phyloP scores from a whole-genome alignment of 2,888 invertebrate genomes.

The Eupithecia vulgata region DNA sequence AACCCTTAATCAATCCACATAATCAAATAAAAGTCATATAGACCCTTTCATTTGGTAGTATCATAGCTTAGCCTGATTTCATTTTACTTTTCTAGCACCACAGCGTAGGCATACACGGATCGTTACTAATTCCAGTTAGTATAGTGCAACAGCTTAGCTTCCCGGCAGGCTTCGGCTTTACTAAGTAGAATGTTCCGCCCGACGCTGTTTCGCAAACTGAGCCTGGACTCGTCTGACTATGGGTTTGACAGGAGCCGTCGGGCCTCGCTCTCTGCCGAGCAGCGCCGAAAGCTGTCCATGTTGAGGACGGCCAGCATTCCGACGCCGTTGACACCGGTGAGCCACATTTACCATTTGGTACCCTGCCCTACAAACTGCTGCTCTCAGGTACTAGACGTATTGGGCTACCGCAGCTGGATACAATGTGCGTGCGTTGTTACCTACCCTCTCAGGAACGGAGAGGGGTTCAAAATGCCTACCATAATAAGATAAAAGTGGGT shows the following conservation, averaged over 20 bases:
- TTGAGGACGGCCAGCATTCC: constrained; percentile 73
- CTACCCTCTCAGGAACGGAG: constrained; percentile 6
- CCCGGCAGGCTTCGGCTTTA: constrained; percentile 2
- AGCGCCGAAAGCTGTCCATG: constrained; percentile 74
- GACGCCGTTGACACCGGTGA: constrained; percentile 77
- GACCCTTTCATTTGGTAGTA: background rate
- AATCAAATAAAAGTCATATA: background rate
- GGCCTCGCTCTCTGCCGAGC: constrained; percentile 76
- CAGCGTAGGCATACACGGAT: constrained; percentile 14
- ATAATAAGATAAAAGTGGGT: background rate
- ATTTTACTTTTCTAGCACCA: constrained; percentile 15
- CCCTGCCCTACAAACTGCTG: constrained; percentile 83
- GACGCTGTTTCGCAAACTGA: constrained; percentile 67
- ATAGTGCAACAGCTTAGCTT: constrained; percentile 14
- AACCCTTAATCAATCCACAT: constrained; percentile 4
- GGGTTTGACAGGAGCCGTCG: constrained; percentile 78
- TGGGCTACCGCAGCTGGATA: constrained; percentile 26
- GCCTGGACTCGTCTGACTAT: constrained; percentile 72
- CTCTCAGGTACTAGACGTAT: constrained; percentile 68
- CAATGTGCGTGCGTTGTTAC: constrained; percentile 32
- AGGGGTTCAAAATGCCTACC: background rate
- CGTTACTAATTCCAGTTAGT: constrained; percentile 5
- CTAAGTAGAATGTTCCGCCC: constrained; percentile 69
- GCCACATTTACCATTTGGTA: constrained; percentile 84
- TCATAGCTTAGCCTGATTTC: constrained; percentile 9